Evolutionary conservation across 2,797 vertebrate species (phyloP), one percentile per base, ranked within the genome.

Genomic region (Mus spretus): DNA sequence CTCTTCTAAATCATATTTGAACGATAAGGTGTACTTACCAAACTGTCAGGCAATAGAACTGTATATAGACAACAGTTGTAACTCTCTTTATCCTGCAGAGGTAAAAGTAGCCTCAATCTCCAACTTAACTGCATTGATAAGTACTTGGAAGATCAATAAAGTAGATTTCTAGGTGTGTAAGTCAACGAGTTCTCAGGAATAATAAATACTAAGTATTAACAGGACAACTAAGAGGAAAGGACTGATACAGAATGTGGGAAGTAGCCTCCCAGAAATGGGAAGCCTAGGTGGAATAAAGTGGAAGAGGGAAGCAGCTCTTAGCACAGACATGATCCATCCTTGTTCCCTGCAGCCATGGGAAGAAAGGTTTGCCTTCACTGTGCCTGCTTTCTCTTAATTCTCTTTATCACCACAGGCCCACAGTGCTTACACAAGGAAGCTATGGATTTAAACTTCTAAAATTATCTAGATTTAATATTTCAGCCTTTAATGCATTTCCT

Each of bases 1-100:
- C 9, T 28, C 37, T 82, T 86, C 82, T 31, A 37, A 67, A 80
- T 92, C 17, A 70, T 77, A 70, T 4, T 87, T 75, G 24, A 47
- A 77, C 63, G 47, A 78, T 90, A n/a, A 85, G 40, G 1, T 89
- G 6, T 67, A 82, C 77, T 90, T 85, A 86, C 79, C 31, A 85
- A 20, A 67, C 40, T 89, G 31, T 1, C 20, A 91, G 50, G 59
- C 53, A 57, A 72, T 63, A 84, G 3, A 1, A 19, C 50, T 93
- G 61, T 55, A 72, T 50, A 13, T 0, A 81, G 88, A 92, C 84
- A 63, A 59, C 24, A 28, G 55, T 17, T 57, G 2, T 0, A 72
- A 47, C 72, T 95, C 4, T 79, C 78, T 90, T 2, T 28, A 9
- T n/a, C 9, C 3, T 12, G 28, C 59, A 44, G 6, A 31, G 31